Evolutionary conservation across 2,888 invertebrate genomes (phyloP).

Genomic region (Dromius quadrimaculatus): DNA sequence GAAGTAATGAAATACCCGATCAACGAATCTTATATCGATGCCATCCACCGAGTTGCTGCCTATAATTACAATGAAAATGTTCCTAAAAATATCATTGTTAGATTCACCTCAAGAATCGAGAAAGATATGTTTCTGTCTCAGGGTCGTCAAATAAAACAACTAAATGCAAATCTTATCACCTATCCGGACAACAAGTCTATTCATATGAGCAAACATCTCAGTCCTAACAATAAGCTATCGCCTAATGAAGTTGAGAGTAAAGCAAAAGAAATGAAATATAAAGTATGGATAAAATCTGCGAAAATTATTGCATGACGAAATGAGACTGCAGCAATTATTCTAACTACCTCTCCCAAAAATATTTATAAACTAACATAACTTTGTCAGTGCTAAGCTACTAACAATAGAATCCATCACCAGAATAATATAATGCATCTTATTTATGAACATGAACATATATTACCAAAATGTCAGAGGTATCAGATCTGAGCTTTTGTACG

Average conservation of each 20-base stretch:
- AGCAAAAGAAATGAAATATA: neutral
- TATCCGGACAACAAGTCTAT: neutral
- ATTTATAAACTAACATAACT: too few species aligned
- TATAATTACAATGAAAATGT: neutral
- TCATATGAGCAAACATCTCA: slow-evolving; percentile 4
- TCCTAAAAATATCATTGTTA: slow-evolving; percentile 18
- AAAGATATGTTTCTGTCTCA: neutral
- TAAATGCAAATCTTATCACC: neutral
- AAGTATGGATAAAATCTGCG: neutral
- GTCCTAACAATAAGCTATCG: neutral
- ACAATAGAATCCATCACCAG: too few species aligned
- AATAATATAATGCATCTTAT: too few species aligned
- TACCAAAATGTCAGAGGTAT: neutral
- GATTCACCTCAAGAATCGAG: neutral
- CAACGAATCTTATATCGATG: neutral
- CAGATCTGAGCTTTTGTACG: neutral
- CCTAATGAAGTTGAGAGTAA: neutral
- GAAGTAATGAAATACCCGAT: slow-evolving; percentile 1
- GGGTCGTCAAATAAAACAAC: neutral
- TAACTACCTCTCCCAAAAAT: neutral
- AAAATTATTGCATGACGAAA: neutral
- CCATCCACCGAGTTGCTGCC: neutral
- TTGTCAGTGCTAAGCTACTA: too few species aligned
- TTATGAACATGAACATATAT: neutral
- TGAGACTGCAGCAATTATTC: too few species aligned